Evolutionary conservation across 2,113 vertebrate species (phyloP), one percentile per base, ranked within the genome.

Genomic region (Hippoglossus stenolepis): DNA sequence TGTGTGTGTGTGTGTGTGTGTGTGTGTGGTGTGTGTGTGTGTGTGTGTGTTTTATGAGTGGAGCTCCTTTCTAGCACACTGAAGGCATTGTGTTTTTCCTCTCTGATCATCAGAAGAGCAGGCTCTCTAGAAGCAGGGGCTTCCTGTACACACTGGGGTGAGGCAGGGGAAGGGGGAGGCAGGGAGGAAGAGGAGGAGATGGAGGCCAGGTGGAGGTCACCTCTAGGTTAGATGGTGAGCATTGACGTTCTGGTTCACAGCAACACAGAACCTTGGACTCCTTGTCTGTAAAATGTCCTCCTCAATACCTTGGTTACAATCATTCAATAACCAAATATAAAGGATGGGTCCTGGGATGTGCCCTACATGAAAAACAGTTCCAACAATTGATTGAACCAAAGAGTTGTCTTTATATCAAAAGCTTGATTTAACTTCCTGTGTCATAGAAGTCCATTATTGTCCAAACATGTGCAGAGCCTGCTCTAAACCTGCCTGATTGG

Each of bases 21-120:
- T 23, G 23, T 23, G 23, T 23, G 23, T 88, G n/a, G 28, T 28
- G 60, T 59, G 51, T 63, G 54, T 65, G 56, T 21, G 58, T 11
- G 59, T 71, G 63, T 53, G 87, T 77, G 77, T 49, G 72, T 89
- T 91, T 93, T 93, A 90, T 80, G 85, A 93, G 89, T 82, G 9
- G 59, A 80, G 80, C 88, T 87, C 75, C 83, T 86, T 90, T 71
- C 74, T 72, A 86, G 87, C 87, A 93, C 92, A 94, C 87, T 90
- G 87, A 85, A 90, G 73, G 89, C 89, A 90, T 92, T 92, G 91
- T 93, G 86, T 90, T 90, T 91, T 90, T 84, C 70, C 72, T 90
- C 82, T 89, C 75, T 89, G 87, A 91, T 91, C 82, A 91, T 91
- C 85, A 84, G 86, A 89, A 64, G 88, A 85, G 80, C 67, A 72